Percentiles rank a stretch among this genome's conserved stretches.
Evolutionary conservation across 2,888 invertebrate genomes (phyloP).

Genomic region (Drosophila paucipuncta): DNA sequence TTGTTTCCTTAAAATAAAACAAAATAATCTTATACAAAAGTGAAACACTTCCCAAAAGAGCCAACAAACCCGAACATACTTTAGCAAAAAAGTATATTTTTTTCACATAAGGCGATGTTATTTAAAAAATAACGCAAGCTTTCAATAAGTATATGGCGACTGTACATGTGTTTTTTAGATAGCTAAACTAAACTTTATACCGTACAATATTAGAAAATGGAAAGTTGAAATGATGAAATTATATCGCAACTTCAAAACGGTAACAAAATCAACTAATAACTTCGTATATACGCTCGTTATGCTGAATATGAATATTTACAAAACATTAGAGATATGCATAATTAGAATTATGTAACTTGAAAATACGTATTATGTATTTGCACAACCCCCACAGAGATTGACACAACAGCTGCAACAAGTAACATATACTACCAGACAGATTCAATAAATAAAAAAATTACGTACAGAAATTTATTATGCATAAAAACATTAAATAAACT

Average conservation of each 20-base stretch:
- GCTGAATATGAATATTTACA: slow-evolving; percentile 71
- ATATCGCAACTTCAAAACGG: slow-evolving; percentile 43
- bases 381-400: slow-evolving; percentile 55
- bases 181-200: slow-evolving; percentile 79
- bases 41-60: slow-evolving; percentile 70
- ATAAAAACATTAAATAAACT: slow-evolving; percentile 66
- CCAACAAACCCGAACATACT: slow-evolving; percentile 53
- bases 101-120: slow-evolving; percentile 55
- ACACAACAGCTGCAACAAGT: slow-evolving; percentile 56
- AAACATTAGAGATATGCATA: slow-evolving; percentile 42
- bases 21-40: slow-evolving; percentile 3
- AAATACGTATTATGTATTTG: slow-evolving; percentile 69
- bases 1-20: slow-evolving; percentile 20
- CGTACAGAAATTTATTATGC: slow-evolving; percentile 59
- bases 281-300: slow-evolving; percentile 70
- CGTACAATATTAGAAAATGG: slow-evolving; percentile 71
- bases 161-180: slow-evolving; percentile 79
- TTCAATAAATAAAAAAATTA: slow-evolving; percentile 50
- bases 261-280: slow-evolving; percentile 52
- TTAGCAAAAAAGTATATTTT: slow-evolving; percentile 29
- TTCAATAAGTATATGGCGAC: slow-evolving; percentile 68
- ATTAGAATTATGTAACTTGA: slow-evolving; percentile 36
- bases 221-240: slow-evolving; percentile 39
- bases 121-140: slow-evolving; percentile 70
- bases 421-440: slow-evolving; percentile 66